Conservation (phyloP, 64 coral and sea anemone species). For the Anthopleura sola region DNA sequence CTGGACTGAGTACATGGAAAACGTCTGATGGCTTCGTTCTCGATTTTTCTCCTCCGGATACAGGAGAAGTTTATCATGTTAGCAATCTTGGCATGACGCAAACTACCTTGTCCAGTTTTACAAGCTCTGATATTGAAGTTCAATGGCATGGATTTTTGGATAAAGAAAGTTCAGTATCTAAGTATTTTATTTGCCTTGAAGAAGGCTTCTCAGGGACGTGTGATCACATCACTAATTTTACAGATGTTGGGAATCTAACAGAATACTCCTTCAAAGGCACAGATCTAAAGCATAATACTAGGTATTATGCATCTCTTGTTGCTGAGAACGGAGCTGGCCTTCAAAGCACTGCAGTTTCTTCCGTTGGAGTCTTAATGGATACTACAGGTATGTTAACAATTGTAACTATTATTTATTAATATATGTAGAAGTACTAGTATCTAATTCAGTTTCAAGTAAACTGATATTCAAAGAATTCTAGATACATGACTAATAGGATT, state of each 20-base stretch:
- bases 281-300: constrained; percentile 5
- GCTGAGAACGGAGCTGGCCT: constrained; percentile 57
- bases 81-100: constrained; percentile 22
- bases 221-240: constrained; percentile 28
- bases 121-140: constrained; percentile 50
- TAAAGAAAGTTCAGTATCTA: constrained; percentile 54
- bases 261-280: background rate
- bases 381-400: constrained; percentile 53
- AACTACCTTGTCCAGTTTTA: constrained; percentile 7
- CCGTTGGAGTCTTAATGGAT: constrained; percentile 67
- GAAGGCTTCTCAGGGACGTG: constrained; percentile 36
- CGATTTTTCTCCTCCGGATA: constrained; percentile 60
- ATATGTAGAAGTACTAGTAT: too few relatives aligned
- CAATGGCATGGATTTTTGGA: constrained; percentile 73
- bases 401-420: background rate
- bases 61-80: constrained; percentile 50
- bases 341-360: constrained; percentile 46
- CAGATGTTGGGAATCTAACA: background rate
- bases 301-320: constrained; percentile 37
- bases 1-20: constrained; percentile 23
- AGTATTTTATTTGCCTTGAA: constrained; percentile 75
- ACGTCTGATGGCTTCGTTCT: constrained; percentile 69
- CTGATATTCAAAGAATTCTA: too few relatives aligned
- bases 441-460: too few relatives aligned
- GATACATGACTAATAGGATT: too few relatives aligned